Evolutionary conservation across 1,140 invertebrate species (phyloP).

Genomic region (Ooceraea biroi): DNA sequence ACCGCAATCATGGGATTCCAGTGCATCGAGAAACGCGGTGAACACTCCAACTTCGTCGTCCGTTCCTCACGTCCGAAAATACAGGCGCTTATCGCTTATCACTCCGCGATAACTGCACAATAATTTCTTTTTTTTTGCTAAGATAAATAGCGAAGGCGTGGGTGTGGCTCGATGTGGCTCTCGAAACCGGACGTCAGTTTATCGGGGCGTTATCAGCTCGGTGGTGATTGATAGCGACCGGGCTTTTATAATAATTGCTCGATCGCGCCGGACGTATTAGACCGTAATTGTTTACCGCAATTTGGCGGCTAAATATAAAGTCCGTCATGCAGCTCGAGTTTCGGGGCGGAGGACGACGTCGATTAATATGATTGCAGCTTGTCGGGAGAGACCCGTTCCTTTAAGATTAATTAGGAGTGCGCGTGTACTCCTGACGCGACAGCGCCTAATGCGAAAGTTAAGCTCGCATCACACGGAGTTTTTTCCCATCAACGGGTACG

Average conservation of each 20-base stretch:
- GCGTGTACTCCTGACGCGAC: conserved; percentile 6
- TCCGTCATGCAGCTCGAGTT: conserved; percentile 45
- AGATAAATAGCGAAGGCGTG: conserved; percentile 50
- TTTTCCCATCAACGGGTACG: conserved; percentile 4
- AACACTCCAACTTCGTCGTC: conserved; percentile 1
- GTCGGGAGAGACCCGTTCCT: neutral
- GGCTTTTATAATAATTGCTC: conserved; percentile 85
- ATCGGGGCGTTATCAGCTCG: conserved; percentile 68
- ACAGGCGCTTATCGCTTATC: conserved; percentile 1
- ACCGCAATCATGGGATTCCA: conserved; percentile 31
- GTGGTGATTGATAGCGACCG: conserved; percentile 81
- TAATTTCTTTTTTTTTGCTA: conserved; percentile 51
- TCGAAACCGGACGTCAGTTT: conserved; percentile 65
- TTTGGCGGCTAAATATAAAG: conserved; percentile 70
- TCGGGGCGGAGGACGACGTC: conserved; percentile 49
- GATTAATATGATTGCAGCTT: conserved; percentile 70
- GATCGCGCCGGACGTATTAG: conserved; percentile 78
- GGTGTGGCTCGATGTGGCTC: conserved; percentile 63
- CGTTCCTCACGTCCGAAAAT: neutral
- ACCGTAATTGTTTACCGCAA: conserved; percentile 78
- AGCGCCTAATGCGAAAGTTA: conserved; percentile 33
- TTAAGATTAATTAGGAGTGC: conserved; percentile 48
- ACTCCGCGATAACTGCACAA: conserved; percentile 51
- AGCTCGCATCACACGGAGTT: conserved; percentile 12
- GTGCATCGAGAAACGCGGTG: conserved; percentile 18